Evolutionary conservation across 2,888 invertebrate species (phyloP).

Genomic region (Colletes collaris): DNA sequence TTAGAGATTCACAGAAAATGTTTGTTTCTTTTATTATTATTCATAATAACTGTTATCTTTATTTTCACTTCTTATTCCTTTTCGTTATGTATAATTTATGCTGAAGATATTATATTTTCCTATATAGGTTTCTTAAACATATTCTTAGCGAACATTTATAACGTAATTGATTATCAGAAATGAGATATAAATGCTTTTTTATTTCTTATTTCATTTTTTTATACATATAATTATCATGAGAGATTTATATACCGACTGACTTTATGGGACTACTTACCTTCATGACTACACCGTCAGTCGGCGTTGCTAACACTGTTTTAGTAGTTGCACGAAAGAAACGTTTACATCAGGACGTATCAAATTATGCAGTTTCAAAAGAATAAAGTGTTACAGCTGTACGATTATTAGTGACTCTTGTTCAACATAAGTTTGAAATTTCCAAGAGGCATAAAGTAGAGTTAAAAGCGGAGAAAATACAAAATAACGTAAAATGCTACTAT

Average conservation of each 20-base stretch:
- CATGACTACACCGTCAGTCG: not conserved
- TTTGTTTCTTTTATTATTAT: not conserved
- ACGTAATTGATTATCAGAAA: no score
- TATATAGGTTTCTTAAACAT: no score
- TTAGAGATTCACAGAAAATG: not conserved
- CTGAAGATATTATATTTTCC: no score
- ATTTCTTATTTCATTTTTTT: no score
- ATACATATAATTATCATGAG: no score
- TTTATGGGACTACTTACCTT: not conserved
- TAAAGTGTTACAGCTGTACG: not conserved
- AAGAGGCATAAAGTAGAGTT: not conserved
- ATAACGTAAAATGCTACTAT: not conserved
- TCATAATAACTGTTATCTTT: not conserved
- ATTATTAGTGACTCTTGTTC: not conserved
- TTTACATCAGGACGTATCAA: not conserved
- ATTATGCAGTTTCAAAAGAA: slow-evolving; percentile 3
- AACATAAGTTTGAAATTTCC: not conserved
- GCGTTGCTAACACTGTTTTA: slow-evolving; percentile 27
- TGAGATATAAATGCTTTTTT: no score
- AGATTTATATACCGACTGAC: slow-evolving; percentile 13
- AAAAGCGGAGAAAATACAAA: not conserved
- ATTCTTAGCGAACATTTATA: no score
- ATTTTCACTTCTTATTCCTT: no score
- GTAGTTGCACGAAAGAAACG: slow-evolving; percentile 3
- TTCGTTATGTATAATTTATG: not conserved